phyloP scores from a whole-genome alignment of 2,113 vertebrate species.

The Macaca fascicularis region T2T-MFA8v1.1 NC_088386.1:120005501-120006000 shows the following conservation, averaged over 20 bases:
- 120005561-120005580: neutral
- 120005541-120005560: neutral
- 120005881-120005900: neutral
- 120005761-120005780: neutral
- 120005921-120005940: neutral
- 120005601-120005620: rapidly evolving
- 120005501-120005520: neutral
- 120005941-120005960: neutral
- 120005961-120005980: neutral
- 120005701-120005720: neutral
- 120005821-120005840: neutral
- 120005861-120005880: neutral
- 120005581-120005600: neutral
- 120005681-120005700: neutral
- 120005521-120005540: neutral
- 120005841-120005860: neutral
- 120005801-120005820: neutral
- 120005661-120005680: neutral
- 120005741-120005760: neutral
- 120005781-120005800: neutral
- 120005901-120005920: neutral
- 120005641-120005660: neutral
- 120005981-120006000: neutral
- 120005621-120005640: neutral
- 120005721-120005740: neutral